These are phyloP conservation scores for Pipistrellus nathusii DNA, from an alignment of 2,797 vertebrate species.

Conservation along the genomic window DNA sequence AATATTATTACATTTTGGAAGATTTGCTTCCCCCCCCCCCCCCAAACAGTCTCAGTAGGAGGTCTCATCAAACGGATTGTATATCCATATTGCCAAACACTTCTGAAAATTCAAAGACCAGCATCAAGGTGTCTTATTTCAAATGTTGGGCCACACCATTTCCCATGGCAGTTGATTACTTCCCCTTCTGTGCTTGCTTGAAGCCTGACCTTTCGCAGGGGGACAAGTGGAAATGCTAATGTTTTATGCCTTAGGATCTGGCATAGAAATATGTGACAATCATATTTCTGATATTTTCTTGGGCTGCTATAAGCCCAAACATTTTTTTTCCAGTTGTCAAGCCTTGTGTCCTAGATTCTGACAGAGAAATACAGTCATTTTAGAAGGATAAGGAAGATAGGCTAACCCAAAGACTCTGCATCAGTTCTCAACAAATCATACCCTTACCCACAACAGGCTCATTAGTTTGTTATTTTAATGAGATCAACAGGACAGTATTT, in stretches of 20 bases:
- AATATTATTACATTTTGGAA: constrained; percentile 28
- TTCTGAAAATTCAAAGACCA: constrained; percentile 3
- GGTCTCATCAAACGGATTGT: constrained; percentile 23
- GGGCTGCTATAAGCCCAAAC: neutral
- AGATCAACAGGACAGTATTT: neutral
- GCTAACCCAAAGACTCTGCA: neutral
- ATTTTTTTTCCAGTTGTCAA: neutral
- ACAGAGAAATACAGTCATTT: neutral
- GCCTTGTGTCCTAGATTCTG: neutral
- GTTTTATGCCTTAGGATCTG: constrained; percentile 2
- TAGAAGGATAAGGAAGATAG: neutral
- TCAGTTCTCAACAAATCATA: neutral
- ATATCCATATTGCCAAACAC: constrained; percentile 13
- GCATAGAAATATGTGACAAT: neutral
- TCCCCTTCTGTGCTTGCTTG: neutral
- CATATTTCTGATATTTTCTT: constrained; percentile 19
- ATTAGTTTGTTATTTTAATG: constrained; percentile 40
- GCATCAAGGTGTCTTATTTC: neutral
- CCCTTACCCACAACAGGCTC: neutral
- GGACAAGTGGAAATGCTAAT: neutral
- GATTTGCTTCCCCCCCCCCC: neutral
- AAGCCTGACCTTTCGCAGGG: neutral
- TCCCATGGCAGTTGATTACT: neutral
- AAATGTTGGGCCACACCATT: neutral
- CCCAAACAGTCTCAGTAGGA: neutral